Evolutionary conservation across 2,113 vertebrate genomes (phyloP), one percentile per base, ranked within the genome.

Genomic region (cat (Felis catus)): DNA sequence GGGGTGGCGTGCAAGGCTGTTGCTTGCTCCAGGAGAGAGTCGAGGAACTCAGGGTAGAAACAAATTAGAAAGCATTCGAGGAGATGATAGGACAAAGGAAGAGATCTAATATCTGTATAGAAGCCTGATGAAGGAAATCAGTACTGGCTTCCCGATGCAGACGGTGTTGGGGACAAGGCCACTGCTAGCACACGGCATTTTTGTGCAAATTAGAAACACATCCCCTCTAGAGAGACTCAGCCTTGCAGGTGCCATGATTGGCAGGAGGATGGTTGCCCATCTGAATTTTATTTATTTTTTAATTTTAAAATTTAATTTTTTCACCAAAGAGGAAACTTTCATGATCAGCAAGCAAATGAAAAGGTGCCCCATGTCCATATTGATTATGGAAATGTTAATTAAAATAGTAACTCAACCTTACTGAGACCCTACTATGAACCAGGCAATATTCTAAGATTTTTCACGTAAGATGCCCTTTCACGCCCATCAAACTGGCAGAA

Each of bases 401-500:
- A 68, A 81, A 83, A 97, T 86, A 53, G 19, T 48, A 96, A 89
- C 29, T 71, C 27, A 63, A 36, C 51, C 9, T 86, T 65, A 41
- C 2, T 45, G 51, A 74, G 71, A 88, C 27, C 65, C 15, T 39
- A 29, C 51, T 84, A 16, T 73, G 23, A 48, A 36, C 58, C 45
- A 80, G 63, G 18, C 79, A 91, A 39, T 7, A 29, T 23, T 78
- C 61, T 80, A 58, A 93, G 29, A n/a, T 48, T 31, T 68, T 86
- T 21, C 68, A 61, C 29, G 31, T 53, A 95, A 33, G 36, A 58
- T 21, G 83, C 18, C 7, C 55, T 76, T 86, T 92, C n/a, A 86
- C 16, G 55, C 9, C n/a, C 66, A 86, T 63, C 58, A 74, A 89
- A 94, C 27, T 92, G 88, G 41, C 27, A 95, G 90, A 85, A 91